Base-by-base conservation (phyloP, 2,113 vertebrate genomes). In the Callospermophilus lateralis region DNA sequence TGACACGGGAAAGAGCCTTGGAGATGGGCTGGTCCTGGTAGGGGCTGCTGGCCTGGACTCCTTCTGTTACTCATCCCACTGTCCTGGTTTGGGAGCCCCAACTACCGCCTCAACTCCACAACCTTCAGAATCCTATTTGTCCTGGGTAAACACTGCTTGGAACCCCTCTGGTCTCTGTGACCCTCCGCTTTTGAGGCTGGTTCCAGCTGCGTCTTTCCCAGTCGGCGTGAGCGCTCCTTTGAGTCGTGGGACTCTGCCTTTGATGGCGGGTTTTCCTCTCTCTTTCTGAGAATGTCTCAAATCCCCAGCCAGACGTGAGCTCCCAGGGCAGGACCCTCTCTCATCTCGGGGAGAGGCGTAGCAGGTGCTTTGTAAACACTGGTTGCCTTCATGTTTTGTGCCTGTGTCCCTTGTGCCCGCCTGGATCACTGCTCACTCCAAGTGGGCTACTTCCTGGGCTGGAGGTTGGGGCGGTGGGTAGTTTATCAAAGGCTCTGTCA, bases 251-350 rank as follows among this genome's bases (percentile, higher is more conserved):
- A 80, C 16, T 3, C 26, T 79, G 74, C 1, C 70, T 90, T 55
- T 73, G 85, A 88, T 72, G 83, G 22, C 0, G 11, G 42, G 1
- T 5, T 8, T 79, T 67, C 28, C 34, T 51, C 9, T 42, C 3
- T 76, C 30, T 91, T 80, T 90, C 67, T 28, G 84, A 90, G 61
- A 93, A 61, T 20, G 61, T 61, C 73, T 93, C 74, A 61, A 51
- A 88, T 48, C 42, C 61, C 51, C 32, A 73, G 68, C 8, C 42
- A 58, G 73, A 37, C 0, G 10, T 30, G 22, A 51, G 45, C 28
- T 45, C 48, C 72, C 55, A 65, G 78, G 58, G 8, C 22, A 77
- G 89, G 73, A 53, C 53, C 39, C 51, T 58, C 72, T 85, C 61
- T 67, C 5, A 4, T 45, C 58, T 53, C 42, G 24, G 10, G 45